Percentiles rank a stretch among this genome's conserved stretches.
These are phyloP conservation scores for Myodes glareolus DNA, from an alignment of 2,113 vertebrate genomes.

Conservation along the genomic window DNA sequence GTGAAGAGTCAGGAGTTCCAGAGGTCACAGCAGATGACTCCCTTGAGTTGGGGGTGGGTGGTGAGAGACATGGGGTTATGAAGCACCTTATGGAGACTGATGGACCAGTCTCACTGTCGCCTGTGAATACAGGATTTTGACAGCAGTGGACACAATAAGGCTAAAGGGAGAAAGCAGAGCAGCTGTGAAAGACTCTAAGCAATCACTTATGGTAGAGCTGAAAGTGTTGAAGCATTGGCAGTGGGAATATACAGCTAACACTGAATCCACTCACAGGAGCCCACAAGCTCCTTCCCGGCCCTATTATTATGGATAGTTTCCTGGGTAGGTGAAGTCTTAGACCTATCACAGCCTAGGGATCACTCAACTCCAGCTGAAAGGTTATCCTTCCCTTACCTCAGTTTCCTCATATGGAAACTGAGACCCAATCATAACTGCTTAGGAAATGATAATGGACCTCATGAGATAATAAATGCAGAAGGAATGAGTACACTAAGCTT, in stretches of 20 bases:
- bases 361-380: not conserved
- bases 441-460: not conserved
- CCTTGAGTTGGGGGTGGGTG: not conserved
- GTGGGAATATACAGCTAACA: not conserved
- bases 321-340: not conserved
- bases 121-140: not conserved
- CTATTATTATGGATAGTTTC: not conserved
- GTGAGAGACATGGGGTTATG: not conserved
- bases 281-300: not conserved
- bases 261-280: not conserved
- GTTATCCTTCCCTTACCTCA: not conserved
- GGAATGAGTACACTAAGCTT: not conserved
- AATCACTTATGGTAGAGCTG: too few species aligned
- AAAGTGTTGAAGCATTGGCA: not conserved
- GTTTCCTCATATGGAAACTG: not conserved
- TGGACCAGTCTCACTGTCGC: not conserved
- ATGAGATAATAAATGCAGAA: constrained; percentile 9
- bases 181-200: not conserved
- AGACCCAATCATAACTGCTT: not conserved
- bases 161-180: not conserved
- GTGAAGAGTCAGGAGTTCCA: not conserved
- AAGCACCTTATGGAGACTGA: not conserved
- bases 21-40: not conserved
- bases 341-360: not conserved
- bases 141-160: not conserved